Evolutionary conservation across 2,113 vertebrate species (phyloP).

Genomic region (Seriola quinqueradiata): DNA sequence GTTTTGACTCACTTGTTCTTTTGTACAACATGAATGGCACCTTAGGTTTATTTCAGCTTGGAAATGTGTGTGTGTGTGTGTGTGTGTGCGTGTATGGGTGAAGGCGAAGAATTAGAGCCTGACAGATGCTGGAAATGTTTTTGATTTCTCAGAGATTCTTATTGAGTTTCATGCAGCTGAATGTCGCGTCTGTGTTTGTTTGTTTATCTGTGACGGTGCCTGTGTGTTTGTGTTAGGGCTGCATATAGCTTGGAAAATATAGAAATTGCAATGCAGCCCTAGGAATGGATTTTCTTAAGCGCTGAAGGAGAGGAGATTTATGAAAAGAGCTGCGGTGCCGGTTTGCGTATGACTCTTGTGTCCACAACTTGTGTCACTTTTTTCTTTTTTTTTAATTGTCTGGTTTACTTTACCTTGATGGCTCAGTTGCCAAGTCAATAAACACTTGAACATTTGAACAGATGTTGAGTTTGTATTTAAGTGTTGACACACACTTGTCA

Average conservation of each 20-base stretch:
- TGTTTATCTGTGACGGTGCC: slow-evolving; percentile 46
- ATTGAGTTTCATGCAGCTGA: slow-evolving; percentile 53
- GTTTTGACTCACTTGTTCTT: slow-evolving; percentile 55
- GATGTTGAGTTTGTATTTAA: slow-evolving; percentile 43
- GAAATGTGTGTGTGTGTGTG: not conserved
- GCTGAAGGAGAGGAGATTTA: slow-evolving; percentile 2
- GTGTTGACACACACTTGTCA: slow-evolving; percentile 7
- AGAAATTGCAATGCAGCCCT: slow-evolving; percentile 34
- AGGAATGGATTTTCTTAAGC: slow-evolving; percentile 30
- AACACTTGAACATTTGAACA: slow-evolving; percentile 27
- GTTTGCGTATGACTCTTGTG: not conserved
- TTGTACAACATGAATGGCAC: slow-evolving; percentile 64
- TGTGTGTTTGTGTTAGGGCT: slow-evolving; percentile 32
- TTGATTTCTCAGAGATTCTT: slow-evolving; percentile 56
- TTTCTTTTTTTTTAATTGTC: slow-evolving; percentile 27
- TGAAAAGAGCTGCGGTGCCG: slow-evolving; percentile 12
- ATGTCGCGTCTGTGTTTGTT: slow-evolving; percentile 54
- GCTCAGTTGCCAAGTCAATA: slow-evolving; percentile 24
- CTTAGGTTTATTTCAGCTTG: slow-evolving; percentile 62
- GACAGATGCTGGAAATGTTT: slow-evolving; percentile 57
- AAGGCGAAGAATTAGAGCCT: slow-evolving; percentile 38
- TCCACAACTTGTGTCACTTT: not conserved
- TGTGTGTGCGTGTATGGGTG: not conserved
- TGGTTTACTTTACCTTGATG: slow-evolving; percentile 45
- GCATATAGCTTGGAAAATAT: slow-evolving; percentile 21